phyloP scores from a whole-genome alignment of 2,888 invertebrate genomes.

The Diaprepes abbreviatus region DNA sequence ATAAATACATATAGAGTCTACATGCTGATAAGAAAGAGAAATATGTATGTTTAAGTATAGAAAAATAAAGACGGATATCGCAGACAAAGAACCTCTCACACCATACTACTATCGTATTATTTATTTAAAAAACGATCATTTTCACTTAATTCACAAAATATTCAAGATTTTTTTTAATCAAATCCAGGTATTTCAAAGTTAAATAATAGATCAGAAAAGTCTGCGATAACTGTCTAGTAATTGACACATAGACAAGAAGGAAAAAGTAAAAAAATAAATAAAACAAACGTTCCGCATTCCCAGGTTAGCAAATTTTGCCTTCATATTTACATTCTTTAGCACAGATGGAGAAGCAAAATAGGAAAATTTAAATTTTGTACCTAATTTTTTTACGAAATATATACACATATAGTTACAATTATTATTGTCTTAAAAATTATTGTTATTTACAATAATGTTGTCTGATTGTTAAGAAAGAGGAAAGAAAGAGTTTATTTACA shows the following conservation, averaged over 20 bases:
- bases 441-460: slow-evolving; percentile 36
- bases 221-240: slow-evolving; percentile 51
- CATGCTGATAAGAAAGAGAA: slow-evolving; percentile 59
- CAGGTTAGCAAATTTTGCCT: slow-evolving; percentile 17
- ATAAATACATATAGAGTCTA: slow-evolving; percentile 59
- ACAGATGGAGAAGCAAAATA: slow-evolving; percentile 17
- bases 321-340: slow-evolving; percentile 31
- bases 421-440: slow-evolving; percentile 49
- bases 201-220: slow-evolving; percentile 12
- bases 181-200: no score
- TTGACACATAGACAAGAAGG: slow-evolving; percentile 62
- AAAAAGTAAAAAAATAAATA: slow-evolving; percentile 45
- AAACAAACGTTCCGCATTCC: slow-evolving; percentile 45
- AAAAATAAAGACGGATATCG: slow-evolving; percentile 10
- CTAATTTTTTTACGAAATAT: slow-evolving; percentile 31
- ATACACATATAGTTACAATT: slow-evolving; percentile 41
- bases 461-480: slow-evolving; percentile 12
- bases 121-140: no score
- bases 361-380: slow-evolving; percentile 32
- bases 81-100: not conserved
- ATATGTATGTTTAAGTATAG: slow-evolving; percentile 58
- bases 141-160: no score
- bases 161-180: no score
- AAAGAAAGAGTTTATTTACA: slow-evolving; percentile 34
- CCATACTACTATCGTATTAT: no score